phyloP scores from a whole-genome alignment of 2,888 invertebrate genomes.

The Chouioia cunea region DNA sequence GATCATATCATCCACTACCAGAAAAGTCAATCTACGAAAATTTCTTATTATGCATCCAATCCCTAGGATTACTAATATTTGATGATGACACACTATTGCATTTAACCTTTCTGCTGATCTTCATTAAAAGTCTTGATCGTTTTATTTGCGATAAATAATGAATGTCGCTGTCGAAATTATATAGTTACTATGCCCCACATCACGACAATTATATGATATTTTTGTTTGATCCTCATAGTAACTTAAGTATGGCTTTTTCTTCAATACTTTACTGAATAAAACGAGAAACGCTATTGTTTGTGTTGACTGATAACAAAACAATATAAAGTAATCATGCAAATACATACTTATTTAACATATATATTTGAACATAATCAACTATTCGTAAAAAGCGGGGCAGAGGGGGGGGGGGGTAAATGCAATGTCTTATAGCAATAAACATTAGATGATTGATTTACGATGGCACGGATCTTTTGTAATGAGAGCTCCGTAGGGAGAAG shows the following conservation, averaged over 20 bases:
- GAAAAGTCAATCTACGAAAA: slow-evolving; percentile 2
- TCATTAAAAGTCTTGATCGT: slow-evolving; percentile 19
- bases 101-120: slow-evolving; percentile 6
- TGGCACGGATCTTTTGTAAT: slow-evolving; percentile 21
- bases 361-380: slow-evolving; percentile 8
- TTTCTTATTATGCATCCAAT: slow-evolving; percentile 31
- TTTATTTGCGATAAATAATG: slow-evolving; percentile 8
- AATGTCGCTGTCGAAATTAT: background rate
- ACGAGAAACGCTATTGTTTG: too few relatives aligned
- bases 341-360: background rate
- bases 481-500: background rate
- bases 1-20: slow-evolving; percentile 1
- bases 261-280: background rate
- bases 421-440: slow-evolving; percentile 18
- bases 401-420: background rate
- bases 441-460: slow-evolving; percentile 14
- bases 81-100: slow-evolving; percentile 6
- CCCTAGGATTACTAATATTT: slow-evolving; percentile 35
- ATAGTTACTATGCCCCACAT: too few relatives aligned
- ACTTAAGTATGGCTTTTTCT: background rate
- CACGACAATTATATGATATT: too few relatives aligned
- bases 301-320: too few relatives aligned
- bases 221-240: too few relatives aligned
- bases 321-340: too few relatives aligned
- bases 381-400: background rate